Percentiles rank a stretch among this genome's conserved stretches.
Evolutionary conservation across 2,888 invertebrate species (phyloP).

Genomic region (Saturnia japonica): DNA sequence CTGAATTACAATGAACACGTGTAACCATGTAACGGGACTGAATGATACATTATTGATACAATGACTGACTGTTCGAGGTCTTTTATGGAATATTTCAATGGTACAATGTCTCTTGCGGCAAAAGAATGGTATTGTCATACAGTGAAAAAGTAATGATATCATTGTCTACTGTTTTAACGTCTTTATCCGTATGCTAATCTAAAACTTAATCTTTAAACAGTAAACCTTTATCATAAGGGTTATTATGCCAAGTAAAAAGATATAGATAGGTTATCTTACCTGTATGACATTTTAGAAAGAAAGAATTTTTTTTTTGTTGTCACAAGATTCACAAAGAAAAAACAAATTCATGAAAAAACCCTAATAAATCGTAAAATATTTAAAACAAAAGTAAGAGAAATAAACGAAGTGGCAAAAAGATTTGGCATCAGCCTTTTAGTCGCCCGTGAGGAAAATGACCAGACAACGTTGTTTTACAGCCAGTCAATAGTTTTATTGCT

Average conservation of each 20-base stretch:
- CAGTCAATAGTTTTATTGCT: no score
- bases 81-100: constrained; percentile 15
- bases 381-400: no score
- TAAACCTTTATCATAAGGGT: neutral
- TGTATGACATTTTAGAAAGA: no score
- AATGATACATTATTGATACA: constrained; percentile 18
- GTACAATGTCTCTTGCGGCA: neutral
- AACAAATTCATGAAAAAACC: no score
- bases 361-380: no score
- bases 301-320: no score
- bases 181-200: neutral
- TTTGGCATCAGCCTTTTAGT: no score
- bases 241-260: neutral
- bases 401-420: no score
- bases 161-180: constrained; percentile 9
- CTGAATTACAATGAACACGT: constrained; percentile 28
- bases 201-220: neutral
- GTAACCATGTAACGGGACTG: constrained; percentile 19
- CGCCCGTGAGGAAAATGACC: no score
- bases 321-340: no score
- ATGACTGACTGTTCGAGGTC: constrained; percentile 11
- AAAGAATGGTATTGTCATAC: neutral
- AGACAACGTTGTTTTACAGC: no score
- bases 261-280: no score
- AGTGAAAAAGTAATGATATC: constrained; percentile 9